These are phyloP conservation scores for Agapostemon virescens DNA, from an alignment of 2,888 invertebrate genomes.

Conservation along the genomic window DNA sequence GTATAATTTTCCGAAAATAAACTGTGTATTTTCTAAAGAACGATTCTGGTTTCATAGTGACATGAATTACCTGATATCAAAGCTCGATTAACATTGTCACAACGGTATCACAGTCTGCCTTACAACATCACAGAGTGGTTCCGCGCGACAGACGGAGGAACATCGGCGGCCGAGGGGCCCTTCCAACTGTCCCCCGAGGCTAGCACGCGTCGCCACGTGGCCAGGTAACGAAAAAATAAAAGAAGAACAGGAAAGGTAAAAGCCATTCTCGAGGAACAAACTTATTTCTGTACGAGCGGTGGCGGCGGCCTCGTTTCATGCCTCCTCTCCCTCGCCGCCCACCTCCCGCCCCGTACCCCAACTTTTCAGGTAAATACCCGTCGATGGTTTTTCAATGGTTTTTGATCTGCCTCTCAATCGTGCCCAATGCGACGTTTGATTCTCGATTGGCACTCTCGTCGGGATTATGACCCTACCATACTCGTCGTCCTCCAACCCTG, in stretches of 20 bases:
- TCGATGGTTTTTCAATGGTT: slow-evolving; percentile 14
- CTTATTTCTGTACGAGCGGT: slow-evolving; percentile 31
- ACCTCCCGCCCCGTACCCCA: background rate
- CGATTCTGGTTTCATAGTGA: too few relatives aligned
- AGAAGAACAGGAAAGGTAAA: slow-evolving; percentile 50
- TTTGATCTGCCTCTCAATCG: slow-evolving; percentile 11
- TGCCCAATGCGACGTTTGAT: slow-evolving; percentile 29
- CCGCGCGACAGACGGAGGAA: slow-evolving; percentile 64
- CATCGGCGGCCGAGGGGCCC: slow-evolving; percentile 51
- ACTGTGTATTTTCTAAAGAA: too few relatives aligned
- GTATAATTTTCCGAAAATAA: too few relatives aligned
- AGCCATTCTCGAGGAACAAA: slow-evolving; percentile 52
- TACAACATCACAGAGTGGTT: slow-evolving; percentile 49
- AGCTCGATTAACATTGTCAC: background rate
- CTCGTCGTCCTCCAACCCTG: background rate
- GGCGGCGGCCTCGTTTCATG: slow-evolving; percentile 41
- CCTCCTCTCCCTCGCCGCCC: background rate
- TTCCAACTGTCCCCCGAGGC: slow-evolving; percentile 64
- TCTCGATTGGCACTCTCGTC: slow-evolving; percentile 10
- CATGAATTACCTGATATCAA: background rate
- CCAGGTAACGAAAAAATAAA: slow-evolving; percentile 68
- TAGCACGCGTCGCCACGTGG: slow-evolving; percentile 72
- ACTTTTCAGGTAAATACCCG: background rate
- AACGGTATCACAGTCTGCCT: background rate
- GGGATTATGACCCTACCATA: slow-evolving; percentile 28